phyloP scores from a whole-genome alignment of 2,113 vertebrate genomes.

The Scalopus aquaticus region DNA sequence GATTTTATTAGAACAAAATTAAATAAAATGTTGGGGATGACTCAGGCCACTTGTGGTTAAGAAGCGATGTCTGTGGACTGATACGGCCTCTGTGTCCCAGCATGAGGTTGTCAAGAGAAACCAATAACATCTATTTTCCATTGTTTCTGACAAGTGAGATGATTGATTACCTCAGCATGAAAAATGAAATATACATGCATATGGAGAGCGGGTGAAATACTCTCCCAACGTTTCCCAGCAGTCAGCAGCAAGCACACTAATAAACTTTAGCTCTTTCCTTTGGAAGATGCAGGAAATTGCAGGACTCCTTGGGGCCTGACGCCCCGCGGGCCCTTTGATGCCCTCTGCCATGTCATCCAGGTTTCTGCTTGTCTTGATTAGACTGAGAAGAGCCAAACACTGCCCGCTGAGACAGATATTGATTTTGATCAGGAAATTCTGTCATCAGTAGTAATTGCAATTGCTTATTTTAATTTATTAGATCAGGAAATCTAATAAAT shows the following conservation, averaged over 20 bases:
- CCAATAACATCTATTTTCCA: slow-evolving; percentile 46
- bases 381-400: slow-evolving; percentile 65
- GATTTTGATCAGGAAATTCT: slow-evolving; percentile 74
- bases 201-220: not conserved
- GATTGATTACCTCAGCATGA: not conserved
- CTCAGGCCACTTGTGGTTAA: slow-evolving; percentile 29
- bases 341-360: slow-evolving; percentile 52
- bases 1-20: slow-evolving; percentile 48
- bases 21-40: slow-evolving; percentile 29
- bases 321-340: no score
- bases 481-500: slow-evolving; percentile 72
- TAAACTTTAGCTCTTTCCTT: slow-evolving; percentile 9
- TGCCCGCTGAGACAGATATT: slow-evolving; percentile 51
- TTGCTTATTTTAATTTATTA: slow-evolving; percentile 74
- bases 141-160: not conserved
- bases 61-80: not conserved
- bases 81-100: not conserved
- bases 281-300: not conserved
- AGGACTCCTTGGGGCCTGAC: not conserved
- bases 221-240: not conserved
- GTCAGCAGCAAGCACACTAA: not conserved
- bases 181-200: not conserved
- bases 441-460: slow-evolving; percentile 67
- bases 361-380: slow-evolving; percentile 67
- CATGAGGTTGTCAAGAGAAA: not conserved